A percentile compares a stretch with the other conserved stretches of the same genome.
Evolutionary conservation across 2,113 vertebrate species (phyloP).

Genomic region (Pluvianellus socialis): DNA sequence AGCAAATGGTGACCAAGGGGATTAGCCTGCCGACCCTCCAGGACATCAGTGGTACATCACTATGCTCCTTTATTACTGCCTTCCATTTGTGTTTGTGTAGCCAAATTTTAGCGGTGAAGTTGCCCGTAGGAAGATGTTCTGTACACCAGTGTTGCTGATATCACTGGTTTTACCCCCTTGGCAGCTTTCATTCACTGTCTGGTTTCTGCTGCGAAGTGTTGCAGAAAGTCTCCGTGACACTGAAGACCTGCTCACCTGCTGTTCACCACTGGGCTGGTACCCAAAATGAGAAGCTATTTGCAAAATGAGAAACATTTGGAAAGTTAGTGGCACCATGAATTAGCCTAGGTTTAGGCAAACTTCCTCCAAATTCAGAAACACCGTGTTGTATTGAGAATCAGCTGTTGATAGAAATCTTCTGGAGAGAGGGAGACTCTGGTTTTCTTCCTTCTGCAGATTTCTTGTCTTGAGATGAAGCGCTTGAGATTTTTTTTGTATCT

Average conservation of each 20-base stretch:
- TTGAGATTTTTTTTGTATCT: background rate
- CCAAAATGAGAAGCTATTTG: background rate
- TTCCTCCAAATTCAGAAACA: background rate
- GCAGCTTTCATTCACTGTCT: background rate
- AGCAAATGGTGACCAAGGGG: background rate
- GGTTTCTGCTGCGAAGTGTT: background rate
- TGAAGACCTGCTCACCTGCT: background rate
- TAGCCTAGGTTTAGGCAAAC: slow-evolving; percentile 12
- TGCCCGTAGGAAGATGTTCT: background rate
- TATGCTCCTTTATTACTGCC: background rate
- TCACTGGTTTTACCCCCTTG: background rate
- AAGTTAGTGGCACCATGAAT: background rate
- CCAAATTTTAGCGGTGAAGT: background rate
- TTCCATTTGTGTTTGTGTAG: background rate
- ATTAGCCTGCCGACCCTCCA: background rate
- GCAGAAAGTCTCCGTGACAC: background rate
- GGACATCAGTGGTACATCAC: background rate
- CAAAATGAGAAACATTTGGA: background rate
- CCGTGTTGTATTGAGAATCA: slow-evolving; percentile 7
- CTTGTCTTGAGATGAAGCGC: background rate
- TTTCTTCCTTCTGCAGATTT: background rate
- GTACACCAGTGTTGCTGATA: background rate
- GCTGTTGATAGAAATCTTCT: background rate
- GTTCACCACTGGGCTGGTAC: background rate
- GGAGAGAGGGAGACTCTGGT: background rate